A percentile compares a stretch with the other conserved stretches of the same genome.
phyloP scores from a whole-genome alignment of 2,797 vertebrate species.

The Alectoris magna region DNA sequence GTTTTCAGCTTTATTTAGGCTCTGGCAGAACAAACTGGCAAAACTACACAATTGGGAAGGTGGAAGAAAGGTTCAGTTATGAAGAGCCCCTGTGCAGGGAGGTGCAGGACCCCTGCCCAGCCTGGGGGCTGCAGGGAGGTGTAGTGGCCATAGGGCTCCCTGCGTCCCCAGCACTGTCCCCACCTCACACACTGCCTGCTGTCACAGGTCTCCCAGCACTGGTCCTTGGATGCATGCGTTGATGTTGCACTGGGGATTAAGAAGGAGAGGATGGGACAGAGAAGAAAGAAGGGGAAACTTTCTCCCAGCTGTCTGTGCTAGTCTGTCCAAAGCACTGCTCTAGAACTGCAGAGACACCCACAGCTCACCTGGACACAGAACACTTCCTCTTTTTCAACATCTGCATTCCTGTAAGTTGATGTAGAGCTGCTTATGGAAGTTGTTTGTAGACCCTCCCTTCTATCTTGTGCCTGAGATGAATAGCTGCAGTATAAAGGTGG shows the following conservation, averaged over 20 bases:
- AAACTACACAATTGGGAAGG: neutral
- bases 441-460: neutral
- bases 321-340: neutral
- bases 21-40: constrained; percentile 33
- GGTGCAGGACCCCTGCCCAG: neutral
- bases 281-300: neutral
- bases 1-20: constrained; percentile 25
- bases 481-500: neutral
- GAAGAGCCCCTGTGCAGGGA: neutral
- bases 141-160: neutral
- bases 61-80: constrained; percentile 12
- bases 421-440: neutral
- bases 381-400: rapidly evolving
- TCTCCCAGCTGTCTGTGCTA: neutral
- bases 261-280: neutral
- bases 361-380: neutral
- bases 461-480: neutral
- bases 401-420: neutral
- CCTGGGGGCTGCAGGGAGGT: neutral
- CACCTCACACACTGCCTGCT: rapidly evolving
- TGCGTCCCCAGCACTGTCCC: neutral
- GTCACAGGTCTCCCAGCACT: neutral
- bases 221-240: rapidly evolving
- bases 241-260: neutral
- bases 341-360: neutral